These are phyloP conservation scores for Xylocampa areola DNA, from an alignment of 2,888 invertebrate species.

Conservation along the genomic window DNA sequence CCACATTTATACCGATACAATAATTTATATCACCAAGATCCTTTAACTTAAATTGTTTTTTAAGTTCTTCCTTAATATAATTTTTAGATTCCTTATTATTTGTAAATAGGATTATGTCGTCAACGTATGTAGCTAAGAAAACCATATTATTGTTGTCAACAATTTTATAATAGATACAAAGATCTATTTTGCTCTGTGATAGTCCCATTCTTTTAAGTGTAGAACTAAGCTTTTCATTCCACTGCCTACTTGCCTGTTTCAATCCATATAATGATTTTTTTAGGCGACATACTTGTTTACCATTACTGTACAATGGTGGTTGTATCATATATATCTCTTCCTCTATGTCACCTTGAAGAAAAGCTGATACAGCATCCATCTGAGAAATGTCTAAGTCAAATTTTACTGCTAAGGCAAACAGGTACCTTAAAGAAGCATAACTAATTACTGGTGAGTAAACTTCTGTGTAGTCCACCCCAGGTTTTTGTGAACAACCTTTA, in stretches of 20 bases:
- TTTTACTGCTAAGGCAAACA: conserved; percentile 22
- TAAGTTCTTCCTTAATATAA: not conserved
- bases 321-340: conserved; percentile 28
- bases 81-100: not conserved
- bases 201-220: conserved; percentile 5
- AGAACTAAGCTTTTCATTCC: not conserved
- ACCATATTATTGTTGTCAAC: not conserved
- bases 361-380: conserved; percentile 32
- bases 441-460: conserved; percentile 3
- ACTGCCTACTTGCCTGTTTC: conserved; percentile 10
- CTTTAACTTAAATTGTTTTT: not conserved
- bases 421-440: conserved; percentile 14
- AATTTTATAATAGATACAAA: conserved; percentile 12
- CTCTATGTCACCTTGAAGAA: conserved; percentile 34
- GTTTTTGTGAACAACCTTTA: not conserved
- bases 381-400: conserved; percentile 14
- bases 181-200: not conserved
- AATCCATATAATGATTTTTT: conserved; percentile 19
- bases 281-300: conserved; percentile 17
- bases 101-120: not conserved
- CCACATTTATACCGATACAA: conserved; percentile 1
- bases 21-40: conserved; percentile 5
- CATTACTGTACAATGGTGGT: conserved; percentile 12
- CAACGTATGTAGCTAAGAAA: conserved; percentile 19
- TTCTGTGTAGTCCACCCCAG: not conserved